Conservation (phyloP, 2,113 vertebrate species). For the Macquaria ambigua region DNA sequence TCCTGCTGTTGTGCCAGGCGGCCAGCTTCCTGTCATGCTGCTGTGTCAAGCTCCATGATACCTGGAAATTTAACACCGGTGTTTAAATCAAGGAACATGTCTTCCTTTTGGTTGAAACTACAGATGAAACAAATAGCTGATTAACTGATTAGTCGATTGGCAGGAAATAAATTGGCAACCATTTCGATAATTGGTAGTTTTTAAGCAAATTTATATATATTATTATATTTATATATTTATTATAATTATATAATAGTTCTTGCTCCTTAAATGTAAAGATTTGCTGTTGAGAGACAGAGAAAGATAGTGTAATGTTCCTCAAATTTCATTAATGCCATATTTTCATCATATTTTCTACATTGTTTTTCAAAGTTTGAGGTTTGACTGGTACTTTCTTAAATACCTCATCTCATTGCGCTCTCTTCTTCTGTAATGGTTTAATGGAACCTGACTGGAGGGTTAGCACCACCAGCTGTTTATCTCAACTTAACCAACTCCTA, state of each 20-base stretch:
- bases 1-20: constrained; percentile 83
- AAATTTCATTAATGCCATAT: no score
- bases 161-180: background rate
- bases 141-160: background rate
- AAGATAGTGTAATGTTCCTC: no score
- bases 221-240: no score
- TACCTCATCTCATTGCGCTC: background rate
- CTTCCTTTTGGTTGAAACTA: background rate
- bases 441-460: background rate
- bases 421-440: background rate
- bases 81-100: background rate
- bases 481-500: background rate
- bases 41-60: constrained; percentile 84
- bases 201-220: no score
- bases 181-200: background rate
- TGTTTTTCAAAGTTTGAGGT: background rate
- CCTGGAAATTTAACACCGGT: constrained; percentile 41
- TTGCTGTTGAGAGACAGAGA: no score
- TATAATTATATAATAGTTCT: background rate
- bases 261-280: background rate
- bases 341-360: background rate
- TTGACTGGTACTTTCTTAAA: background rate
- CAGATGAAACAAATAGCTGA: background rate
- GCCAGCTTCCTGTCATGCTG: constrained; percentile 81
- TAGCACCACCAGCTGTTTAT: background rate